Conservation (phyloP, 2,113 vertebrate genomes). For the Talpa occidentalis region DNA sequence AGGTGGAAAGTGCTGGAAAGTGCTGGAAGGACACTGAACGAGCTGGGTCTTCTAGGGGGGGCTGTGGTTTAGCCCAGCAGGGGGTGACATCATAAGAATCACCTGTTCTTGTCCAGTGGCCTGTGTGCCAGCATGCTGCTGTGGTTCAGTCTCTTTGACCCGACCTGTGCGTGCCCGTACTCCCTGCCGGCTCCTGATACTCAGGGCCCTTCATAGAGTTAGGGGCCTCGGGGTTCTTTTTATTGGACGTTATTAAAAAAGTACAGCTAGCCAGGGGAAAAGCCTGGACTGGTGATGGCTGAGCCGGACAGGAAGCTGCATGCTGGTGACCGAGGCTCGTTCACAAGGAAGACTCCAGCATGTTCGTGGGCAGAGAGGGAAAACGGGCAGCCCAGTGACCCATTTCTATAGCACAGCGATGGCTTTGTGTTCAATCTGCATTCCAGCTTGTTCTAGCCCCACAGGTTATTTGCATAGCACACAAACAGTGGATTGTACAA, state of each 20-base stretch:
- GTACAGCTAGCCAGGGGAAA: background rate
- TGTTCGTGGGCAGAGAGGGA: background rate
- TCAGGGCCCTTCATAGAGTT: background rate
- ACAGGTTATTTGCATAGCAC: conserved; percentile 48
- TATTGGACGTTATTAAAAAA: background rate
- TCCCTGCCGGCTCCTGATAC: background rate
- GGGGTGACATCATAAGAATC: rapidly evolving
- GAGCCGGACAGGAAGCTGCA: background rate
- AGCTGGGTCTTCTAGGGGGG: rapidly evolving
- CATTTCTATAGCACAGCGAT: background rate
- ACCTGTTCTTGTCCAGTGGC: background rate
- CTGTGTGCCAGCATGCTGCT: rapidly evolving
- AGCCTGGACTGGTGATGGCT: background rate
- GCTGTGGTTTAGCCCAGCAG: background rate
- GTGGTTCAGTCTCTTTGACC: background rate
- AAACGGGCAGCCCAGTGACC: background rate
- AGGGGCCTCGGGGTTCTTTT: background rate
- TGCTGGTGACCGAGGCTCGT: background rate
- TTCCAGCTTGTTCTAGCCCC: background rate
- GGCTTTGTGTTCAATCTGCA: conserved; percentile 1
- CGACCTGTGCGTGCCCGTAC: rapidly evolving
- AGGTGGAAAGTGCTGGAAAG: background rate
- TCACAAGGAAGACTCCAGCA: background rate
- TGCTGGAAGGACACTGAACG: background rate
- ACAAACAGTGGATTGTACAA: conserved; percentile 49